Conservation (phyloP, 2,113 vertebrate genomes). For the Apteryx owenii region DNA sequence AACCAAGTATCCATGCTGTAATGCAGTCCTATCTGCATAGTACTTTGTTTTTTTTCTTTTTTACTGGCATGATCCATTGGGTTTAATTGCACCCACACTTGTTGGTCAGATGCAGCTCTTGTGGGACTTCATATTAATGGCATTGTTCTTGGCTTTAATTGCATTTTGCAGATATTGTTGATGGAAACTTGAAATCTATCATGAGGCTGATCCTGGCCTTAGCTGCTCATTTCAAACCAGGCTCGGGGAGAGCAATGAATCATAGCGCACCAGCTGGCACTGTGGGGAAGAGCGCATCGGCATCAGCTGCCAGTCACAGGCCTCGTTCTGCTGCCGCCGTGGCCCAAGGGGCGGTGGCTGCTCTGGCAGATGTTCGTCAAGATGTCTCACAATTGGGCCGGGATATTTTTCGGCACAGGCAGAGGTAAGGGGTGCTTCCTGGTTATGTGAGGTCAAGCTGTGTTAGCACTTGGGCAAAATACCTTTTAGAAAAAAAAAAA, state of each 20-base stretch:
- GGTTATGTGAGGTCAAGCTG: accelerated
- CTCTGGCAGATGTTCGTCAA: conserved; percentile 87
- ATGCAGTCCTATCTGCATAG: neutral
- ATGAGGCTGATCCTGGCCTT: conserved; percentile 96
- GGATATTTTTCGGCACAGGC: conserved; percentile 81
- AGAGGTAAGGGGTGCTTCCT: conserved; percentile 77
- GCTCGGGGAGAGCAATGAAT: conserved; percentile 71
- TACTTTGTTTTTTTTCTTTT: neutral
- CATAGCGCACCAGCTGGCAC: conserved; percentile 54
- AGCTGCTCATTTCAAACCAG: conserved; percentile 96
- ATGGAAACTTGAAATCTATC: conserved; percentile 95
- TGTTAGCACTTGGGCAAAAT: too few species aligned
- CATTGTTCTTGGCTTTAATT: neutral
- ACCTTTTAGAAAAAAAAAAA: neutral
- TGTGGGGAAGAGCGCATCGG: conserved; percentile 52
- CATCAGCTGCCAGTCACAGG: conserved; percentile 73
- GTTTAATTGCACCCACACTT: accelerated
- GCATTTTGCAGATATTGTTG: conserved; percentile 86
- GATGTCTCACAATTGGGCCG: conserved; percentile 85
- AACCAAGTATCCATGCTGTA: neutral
- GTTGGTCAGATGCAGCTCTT: neutral
- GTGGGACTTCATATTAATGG: accelerated
- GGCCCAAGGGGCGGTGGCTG: conserved; percentile 88
- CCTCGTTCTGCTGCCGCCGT: conserved; percentile 88
- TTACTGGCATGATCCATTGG: neutral